These are phyloP conservation scores for Gorsachius magnificus DNA, from an alignment of 2,797 vertebrate species.

Conservation along the genomic window DNA sequence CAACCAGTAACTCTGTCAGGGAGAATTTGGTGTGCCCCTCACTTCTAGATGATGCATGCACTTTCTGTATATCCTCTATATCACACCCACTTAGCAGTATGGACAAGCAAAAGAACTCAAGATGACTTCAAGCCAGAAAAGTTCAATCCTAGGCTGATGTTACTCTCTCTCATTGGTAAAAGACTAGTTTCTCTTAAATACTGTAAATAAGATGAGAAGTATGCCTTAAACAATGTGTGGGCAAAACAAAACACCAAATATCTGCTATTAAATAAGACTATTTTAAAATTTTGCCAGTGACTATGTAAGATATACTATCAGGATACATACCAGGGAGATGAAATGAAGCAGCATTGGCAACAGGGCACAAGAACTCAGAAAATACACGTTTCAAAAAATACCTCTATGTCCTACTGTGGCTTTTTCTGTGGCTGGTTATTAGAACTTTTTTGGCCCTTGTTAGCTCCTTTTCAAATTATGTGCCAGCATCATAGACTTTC, in stretches of 20 bases:
- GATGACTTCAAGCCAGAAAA: accelerated
- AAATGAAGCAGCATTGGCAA: not conserved
- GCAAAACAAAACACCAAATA: not conserved
- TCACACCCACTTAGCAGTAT: not conserved
- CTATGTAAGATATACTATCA: not conserved
- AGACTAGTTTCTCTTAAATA: not conserved
- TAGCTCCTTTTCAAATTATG: not conserved
- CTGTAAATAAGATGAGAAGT: not conserved
- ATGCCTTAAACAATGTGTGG: not conserved
- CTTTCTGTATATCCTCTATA: not conserved
- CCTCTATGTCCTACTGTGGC: accelerated
- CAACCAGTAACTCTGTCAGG: not conserved
- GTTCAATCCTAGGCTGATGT: not conserved
- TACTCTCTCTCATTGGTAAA: not conserved
- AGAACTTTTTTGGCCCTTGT: not conserved
- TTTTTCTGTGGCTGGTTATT: not conserved
- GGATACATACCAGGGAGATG: not conserved
- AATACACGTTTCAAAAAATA: not conserved
- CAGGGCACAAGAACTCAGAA: not conserved
- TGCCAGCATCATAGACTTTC: not conserved
- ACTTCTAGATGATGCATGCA: not conserved
- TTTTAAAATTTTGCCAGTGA: not conserved
- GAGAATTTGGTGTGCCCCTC: not conserved
- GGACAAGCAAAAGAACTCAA: not conserved
- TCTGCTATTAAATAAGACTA: not conserved